These are phyloP conservation scores for Zeuzera pyrina DNA, from an alignment of 2,888 invertebrate genomes.

Conservation along the genomic window DNA sequence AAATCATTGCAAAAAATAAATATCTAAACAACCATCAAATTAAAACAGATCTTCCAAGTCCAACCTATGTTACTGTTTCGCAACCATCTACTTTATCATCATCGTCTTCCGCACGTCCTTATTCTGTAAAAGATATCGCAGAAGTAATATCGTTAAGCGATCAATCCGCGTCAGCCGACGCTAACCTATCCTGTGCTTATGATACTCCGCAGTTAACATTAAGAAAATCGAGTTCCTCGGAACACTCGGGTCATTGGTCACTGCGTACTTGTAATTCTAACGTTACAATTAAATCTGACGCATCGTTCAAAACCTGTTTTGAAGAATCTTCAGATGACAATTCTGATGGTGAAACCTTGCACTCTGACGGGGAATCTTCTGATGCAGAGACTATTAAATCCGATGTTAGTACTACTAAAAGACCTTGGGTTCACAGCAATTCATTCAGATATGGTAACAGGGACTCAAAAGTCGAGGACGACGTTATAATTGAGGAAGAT, in stretches of 20 bases:
- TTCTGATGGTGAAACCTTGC: constrained; percentile 47
- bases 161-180: constrained; percentile 44
- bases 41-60: constrained; percentile 16
- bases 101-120: constrained; percentile 40
- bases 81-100: constrained; percentile 44
- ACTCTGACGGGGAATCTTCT: constrained; percentile 55
- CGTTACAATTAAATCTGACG: constrained; percentile 50
- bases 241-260: constrained; percentile 62
- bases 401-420: constrained; percentile 48
- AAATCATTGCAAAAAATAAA: constrained; percentile 36
- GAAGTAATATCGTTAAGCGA: constrained; percentile 52
- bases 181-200: constrained; percentile 48
- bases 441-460: constrained; percentile 52
- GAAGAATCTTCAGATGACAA: constrained; percentile 57
- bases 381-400: constrained; percentile 61
- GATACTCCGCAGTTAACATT: constrained; percentile 44
- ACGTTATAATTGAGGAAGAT: constrained; percentile 36
- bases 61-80: constrained; percentile 42
- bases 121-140: constrained; percentile 58
- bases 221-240: constrained; percentile 58
- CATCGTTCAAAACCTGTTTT: constrained; percentile 53
- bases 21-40: constrained; percentile 17
- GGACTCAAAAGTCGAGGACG: constrained; percentile 32
- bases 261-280: constrained; percentile 59
- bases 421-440: constrained; percentile 62